phyloP scores from a whole-genome alignment of 2,888 invertebrate genomes.

The Iselma pallidipennis region DNA sequence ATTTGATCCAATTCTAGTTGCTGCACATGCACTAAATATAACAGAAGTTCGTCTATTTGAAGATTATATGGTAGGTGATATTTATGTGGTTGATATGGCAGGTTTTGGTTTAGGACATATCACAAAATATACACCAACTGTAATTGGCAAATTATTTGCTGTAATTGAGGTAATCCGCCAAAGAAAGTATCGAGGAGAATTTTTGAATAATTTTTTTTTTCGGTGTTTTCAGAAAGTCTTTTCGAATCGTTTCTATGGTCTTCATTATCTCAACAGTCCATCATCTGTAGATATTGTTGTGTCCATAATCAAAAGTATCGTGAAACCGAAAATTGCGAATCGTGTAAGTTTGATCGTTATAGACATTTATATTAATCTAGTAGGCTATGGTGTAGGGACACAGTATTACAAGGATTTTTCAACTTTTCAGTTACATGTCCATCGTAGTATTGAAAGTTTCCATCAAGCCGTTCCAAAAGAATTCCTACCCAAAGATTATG shows the following conservation, averaged over 20 bases:
- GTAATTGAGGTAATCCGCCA: no score
- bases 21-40: conserved; percentile 56
- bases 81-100: conserved; percentile 57
- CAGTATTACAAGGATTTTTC: no score
- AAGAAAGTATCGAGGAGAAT: no score
- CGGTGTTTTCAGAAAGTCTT: conserved; percentile 60
- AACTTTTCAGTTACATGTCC: conserved; percentile 22
- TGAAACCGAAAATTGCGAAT: conserved; percentile 56
- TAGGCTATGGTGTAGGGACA: no score
- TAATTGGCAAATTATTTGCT: conserved; percentile 55
- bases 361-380: no score
- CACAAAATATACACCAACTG: conserved; percentile 53
- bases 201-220: no score
- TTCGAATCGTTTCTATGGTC: conserved; percentile 53
- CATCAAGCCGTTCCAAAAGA: conserved; percentile 24
- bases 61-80: conserved; percentile 56
- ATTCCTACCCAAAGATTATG: conserved; percentile 30
- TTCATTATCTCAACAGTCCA: conserved; percentile 57
- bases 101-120: conserved; percentile 52
- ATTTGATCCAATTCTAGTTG: conserved; percentile 49
- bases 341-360: conserved; percentile 41
- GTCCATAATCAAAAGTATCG: conserved; percentile 53
- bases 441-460: conserved; percentile 24
- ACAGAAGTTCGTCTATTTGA: conserved; percentile 55
- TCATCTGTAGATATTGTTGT: conserved; percentile 47